A percentile compares a stretch with the other conserved stretches of the same genome.
phyloP scores from a whole-genome alignment of 1,140 invertebrate species.

The Eciton burchellii region DNA sequence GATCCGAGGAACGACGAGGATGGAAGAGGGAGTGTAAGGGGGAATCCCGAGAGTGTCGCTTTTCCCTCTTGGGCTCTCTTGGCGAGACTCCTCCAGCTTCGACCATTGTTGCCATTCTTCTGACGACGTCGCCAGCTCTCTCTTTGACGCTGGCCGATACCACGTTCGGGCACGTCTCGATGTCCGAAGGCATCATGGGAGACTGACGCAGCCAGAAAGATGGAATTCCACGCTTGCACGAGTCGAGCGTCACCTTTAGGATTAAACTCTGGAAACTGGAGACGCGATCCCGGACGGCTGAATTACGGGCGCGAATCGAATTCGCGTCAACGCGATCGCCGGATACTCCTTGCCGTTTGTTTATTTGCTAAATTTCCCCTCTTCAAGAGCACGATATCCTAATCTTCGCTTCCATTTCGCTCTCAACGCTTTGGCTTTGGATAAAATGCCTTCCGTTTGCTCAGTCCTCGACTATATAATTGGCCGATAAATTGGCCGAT shows the following conservation, averaged over 20 bases:
- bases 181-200: too few relatives aligned
- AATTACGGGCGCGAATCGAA: neutral
- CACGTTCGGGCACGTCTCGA: too few relatives aligned
- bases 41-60: neutral
- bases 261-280: neutral
- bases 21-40: constrained; percentile 5
- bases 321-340: neutral
- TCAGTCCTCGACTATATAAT: constrained; percentile 4
- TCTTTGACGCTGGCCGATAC: neutral
- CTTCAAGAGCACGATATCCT: neutral
- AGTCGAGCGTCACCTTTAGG: neutral
- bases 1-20: neutral
- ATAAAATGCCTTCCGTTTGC: neutral
- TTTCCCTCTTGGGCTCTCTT: constrained; percentile 32
- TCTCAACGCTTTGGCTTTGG: neutral
- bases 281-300: neutral
- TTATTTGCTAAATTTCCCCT: neutral
- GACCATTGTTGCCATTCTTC: constrained; percentile 34
- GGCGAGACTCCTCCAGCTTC: neutral
- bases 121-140: neutral
- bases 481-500: neutral
- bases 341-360: neutral
- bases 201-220: constrained; percentile 1
- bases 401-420: neutral
- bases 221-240: neutral